A percentile compares a stretch with the other conserved stretches of the same genome.
phyloP scores from a whole-genome alignment of 2,797 vertebrate species.

The Urocyon cinereoargenteus region DNA sequence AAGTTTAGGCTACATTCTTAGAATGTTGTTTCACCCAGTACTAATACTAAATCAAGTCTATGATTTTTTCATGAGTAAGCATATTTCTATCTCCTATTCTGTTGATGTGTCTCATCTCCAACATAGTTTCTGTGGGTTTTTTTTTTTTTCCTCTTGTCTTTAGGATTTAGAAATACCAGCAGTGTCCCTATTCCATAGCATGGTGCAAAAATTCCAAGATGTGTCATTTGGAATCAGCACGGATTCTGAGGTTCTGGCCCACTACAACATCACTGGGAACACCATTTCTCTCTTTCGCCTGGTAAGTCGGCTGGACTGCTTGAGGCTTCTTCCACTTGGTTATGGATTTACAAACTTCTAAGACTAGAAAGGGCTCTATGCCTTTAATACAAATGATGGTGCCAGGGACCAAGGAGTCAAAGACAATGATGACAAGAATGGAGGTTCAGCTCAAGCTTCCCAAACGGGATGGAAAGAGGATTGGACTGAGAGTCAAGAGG shows the following conservation, averaged over 20 bases:
- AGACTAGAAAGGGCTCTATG: not conserved
- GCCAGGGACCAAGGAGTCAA: not conserved
- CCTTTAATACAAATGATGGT: not conserved
- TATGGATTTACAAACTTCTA: not conserved
- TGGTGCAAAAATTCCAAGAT: constrained; percentile 85
- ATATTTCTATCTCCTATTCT: not conserved
- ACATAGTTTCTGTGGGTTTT: not conserved
- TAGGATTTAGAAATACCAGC: constrained; percentile 90
- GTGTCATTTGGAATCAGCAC: constrained; percentile 91
- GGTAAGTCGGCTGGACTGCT: constrained; percentile 85
- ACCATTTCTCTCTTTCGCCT: constrained; percentile 92
- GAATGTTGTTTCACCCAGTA: not conserved
- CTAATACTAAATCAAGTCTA: not conserved
- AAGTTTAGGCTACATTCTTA: not conserved
- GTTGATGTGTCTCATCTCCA: not conserved
- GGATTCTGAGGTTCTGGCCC: constrained; percentile 88
- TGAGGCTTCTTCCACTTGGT: not conserved
- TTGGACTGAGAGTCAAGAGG: not conserved
- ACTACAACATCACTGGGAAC: constrained; percentile 88
- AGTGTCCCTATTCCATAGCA: constrained; percentile 86
- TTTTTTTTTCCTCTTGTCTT: not conserved
- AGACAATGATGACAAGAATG: not conserved
- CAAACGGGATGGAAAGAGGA: not conserved
- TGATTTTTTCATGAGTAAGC: not conserved
- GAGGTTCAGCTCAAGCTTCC: not conserved